phyloP scores from a whole-genome alignment of 1,140 invertebrate genomes.

The Drosophila persimilis region DNA sequence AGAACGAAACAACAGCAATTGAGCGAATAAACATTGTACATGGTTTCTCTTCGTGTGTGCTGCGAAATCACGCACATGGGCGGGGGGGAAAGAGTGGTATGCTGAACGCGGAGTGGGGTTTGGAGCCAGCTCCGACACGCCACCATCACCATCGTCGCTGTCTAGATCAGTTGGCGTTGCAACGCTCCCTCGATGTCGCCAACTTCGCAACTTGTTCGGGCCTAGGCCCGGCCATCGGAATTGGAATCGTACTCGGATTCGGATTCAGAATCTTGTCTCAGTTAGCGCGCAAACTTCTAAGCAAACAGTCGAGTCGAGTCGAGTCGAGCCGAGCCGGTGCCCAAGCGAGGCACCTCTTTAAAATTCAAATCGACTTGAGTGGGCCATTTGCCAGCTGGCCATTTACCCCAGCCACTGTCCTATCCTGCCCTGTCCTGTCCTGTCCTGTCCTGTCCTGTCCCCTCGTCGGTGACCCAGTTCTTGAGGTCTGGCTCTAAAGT shows the following conservation, averaged over 20 bases:
- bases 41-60: constrained; percentile 55
- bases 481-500: constrained; percentile 43
- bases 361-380: constrained; percentile 9
- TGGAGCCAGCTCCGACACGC: constrained; percentile 2
- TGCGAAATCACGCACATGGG: constrained; percentile 32
- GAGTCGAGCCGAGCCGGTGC: constrained; percentile 15
- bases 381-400: constrained; percentile 23
- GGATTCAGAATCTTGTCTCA: constrained; percentile 68
- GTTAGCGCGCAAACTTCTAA: constrained; percentile 71
- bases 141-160: constrained; percentile 25
- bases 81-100: not conserved
- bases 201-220: constrained; percentile 56
- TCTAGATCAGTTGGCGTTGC: constrained; percentile 49
- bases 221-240: constrained; percentile 34
- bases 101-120: not conserved
- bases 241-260: constrained; percentile 22
- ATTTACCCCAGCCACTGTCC: constrained; percentile 35
- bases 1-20: constrained; percentile 50
- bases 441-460: constrained; percentile 8
- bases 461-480: constrained; percentile 45
- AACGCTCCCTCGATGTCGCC: constrained; percentile 32
- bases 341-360: constrained; percentile 11
- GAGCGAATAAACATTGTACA: constrained; percentile 65
- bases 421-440: not conserved
- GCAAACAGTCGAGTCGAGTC: constrained; percentile 63